Percentiles rank a stretch among this genome's conserved stretches.
phyloP scores from a whole-genome alignment of 2,113 vertebrate species.

The Canis aureus region DNA sequence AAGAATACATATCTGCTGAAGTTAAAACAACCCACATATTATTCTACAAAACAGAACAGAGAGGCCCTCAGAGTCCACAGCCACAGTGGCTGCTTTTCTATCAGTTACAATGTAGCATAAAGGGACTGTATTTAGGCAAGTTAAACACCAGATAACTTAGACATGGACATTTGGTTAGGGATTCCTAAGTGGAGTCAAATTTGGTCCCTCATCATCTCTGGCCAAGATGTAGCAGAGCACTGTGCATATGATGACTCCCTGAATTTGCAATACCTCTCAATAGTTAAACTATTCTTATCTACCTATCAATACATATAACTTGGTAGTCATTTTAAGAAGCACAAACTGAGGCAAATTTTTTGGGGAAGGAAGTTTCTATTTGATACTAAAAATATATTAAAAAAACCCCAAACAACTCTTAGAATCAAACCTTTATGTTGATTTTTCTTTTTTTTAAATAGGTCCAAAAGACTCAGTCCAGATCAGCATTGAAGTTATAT shows the following conservation, averaged over 20 bases:
- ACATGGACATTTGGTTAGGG: neutral
- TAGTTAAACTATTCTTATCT: neutral
- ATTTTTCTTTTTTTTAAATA: conserved; percentile 77
- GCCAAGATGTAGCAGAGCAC: neutral
- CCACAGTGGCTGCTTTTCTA: neutral
- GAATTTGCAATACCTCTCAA: neutral
- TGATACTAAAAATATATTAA: neutral
- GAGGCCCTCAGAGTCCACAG: neutral
- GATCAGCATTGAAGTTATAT: conserved; percentile 92
- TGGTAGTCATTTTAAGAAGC: conserved; percentile 54
- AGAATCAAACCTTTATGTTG: conserved; percentile 81
- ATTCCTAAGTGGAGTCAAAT: neutral
- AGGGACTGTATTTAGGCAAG: neutral
- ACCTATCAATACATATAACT: neutral
- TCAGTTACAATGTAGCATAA: neutral
- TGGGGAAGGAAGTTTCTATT: neutral
- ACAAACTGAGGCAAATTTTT: neutral
- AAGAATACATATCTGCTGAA: neutral
- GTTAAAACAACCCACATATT: neutral
- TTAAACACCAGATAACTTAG: neutral
- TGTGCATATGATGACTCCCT: neutral
- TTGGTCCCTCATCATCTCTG: neutral
- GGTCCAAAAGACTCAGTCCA: conserved; percentile 87
- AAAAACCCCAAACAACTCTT: conserved; percentile 18
- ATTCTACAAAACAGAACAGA: neutral